Base-by-base conservation (phyloP, 2,797 vertebrate genomes). In the Neoniphon sammara region DNA sequence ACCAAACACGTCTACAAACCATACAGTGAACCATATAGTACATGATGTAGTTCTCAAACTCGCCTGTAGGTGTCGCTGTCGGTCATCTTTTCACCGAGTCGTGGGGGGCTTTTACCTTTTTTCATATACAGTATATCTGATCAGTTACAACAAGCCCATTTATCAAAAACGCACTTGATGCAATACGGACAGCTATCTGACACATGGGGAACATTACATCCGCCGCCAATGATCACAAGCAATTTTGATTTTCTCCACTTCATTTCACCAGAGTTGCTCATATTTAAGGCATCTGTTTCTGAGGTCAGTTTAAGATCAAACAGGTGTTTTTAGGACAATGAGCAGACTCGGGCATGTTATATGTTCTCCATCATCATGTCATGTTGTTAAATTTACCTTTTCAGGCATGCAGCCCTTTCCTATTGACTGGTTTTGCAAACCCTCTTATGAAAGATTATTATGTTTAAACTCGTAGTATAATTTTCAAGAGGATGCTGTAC, bases 231-330 rank as follows among this genome's bases (percentile, higher is more conserved):
- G 8, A 11, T 39, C 8, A 11, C 9, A 34, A 10, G 11, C 36
- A 9, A 39, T 7, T 39, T 39, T 39, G 36, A 39, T 39, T 39
- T 39, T 39, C 11, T 10, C n/a, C n/a, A 1, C 2, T 9, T 9
- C 36, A 30, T 55, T 12, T 7, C 23, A 10, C 18, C 21, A 27
- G 12, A 55, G 12, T 55, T 27, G 23, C 53, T 55, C 7, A 17
- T 25, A 30, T 62, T 17, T 59, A n/a, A n/a, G 20, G 74, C 34
- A 66, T 61, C 59, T 56, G 73, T n/a, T 50, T 31, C 62, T 4
- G 69, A 56, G 75, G 77, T 85, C 85, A 65, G 64, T 68, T 53
- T 30, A 0, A 75, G 76, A 81, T 89, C 85, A 70, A 88, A 90
- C 88, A 87, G 85, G 87, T 90, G 88, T n/a, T 78, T 66, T 54